Evolutionary conservation across 2,797 vertebrate genomes (phyloP).

Genomic region (Microctenopoma lineatum): DNA sequence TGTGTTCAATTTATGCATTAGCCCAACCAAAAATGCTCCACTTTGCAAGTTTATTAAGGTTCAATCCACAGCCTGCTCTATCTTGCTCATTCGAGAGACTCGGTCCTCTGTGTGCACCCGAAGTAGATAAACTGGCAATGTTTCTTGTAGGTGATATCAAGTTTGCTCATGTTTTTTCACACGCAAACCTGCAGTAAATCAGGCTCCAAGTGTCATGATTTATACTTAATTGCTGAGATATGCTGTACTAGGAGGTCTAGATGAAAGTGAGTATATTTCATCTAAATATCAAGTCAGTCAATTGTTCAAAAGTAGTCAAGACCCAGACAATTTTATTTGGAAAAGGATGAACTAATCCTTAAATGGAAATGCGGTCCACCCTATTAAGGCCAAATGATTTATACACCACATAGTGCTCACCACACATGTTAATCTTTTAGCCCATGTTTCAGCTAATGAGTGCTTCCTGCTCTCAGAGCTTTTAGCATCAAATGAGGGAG

Average conservation of each 20-base stretch:
- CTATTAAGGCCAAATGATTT: constrained; percentile 71
- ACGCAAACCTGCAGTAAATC: too few species aligned
- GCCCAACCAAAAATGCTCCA: too few species aligned
- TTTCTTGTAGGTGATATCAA: too few species aligned
- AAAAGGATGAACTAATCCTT: constrained; percentile 55
- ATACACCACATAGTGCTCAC: constrained; percentile 53
- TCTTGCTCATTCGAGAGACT: too few species aligned
- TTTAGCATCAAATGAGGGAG: constrained; percentile 73
- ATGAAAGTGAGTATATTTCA: constrained; percentile 37
- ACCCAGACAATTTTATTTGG: constrained; percentile 43
- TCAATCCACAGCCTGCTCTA: too few species aligned
- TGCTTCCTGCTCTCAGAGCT: constrained; percentile 70
- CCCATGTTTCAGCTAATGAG: constrained; percentile 71
- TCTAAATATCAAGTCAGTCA: constrained; percentile 31
- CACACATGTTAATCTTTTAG: constrained; percentile 73
- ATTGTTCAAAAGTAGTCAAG: constrained; percentile 30
- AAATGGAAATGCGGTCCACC: constrained; percentile 53
- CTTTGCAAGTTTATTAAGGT: too few species aligned
- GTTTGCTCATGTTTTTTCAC: too few species aligned
- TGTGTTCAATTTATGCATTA: too few species aligned
- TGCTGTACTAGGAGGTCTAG: background rate
- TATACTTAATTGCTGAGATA: constrained; percentile 12
- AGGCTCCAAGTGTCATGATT: constrained; percentile 14
- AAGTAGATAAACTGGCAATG: too few species aligned
- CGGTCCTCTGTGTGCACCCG: too few species aligned